Percentiles rank a stretch among this genome's conserved stretches.
These are phyloP conservation scores for Heliornis fulica DNA, from an alignment of 2,113 vertebrate species.

Conservation along the genomic window DNA sequence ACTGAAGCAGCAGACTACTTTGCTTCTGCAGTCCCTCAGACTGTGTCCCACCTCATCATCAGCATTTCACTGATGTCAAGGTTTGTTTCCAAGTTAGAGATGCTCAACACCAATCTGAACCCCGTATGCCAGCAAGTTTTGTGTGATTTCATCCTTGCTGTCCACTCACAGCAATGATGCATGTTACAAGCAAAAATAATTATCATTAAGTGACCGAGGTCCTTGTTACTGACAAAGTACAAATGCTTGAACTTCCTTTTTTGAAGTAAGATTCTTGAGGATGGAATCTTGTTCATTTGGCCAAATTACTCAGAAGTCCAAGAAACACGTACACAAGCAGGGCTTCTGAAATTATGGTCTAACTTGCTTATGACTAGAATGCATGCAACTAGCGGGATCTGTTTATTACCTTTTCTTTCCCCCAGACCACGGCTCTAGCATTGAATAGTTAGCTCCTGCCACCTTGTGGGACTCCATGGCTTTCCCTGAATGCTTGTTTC, in stretches of 20 bases:
- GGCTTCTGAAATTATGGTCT: not conserved
- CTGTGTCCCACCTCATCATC: not conserved
- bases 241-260: not conserved
- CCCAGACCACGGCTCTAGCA: not conserved
- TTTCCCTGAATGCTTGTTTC: not conserved
- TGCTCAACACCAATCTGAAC: not conserved
- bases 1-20: not conserved
- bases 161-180: not conserved
- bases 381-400: not conserved
- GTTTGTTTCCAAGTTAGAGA: not conserved
- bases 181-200: not conserved
- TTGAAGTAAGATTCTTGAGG: not conserved
- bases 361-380: not conserved
- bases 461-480: slow-evolving; percentile 46
- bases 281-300: not conserved
- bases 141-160: not conserved
- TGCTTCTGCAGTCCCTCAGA: not conserved
- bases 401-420: not conserved
- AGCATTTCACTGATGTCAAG: not conserved
- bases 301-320: not conserved
- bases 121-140: not conserved
- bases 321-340: not conserved
- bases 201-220: not conserved
- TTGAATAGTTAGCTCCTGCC: slow-evolving; percentile 53
- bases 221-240: not conserved